Percentiles rank a stretch among this genome's conserved stretches.
phyloP scores from a whole-genome alignment of 2,888 invertebrate genomes.

The Protodeltote pygarga region DNA sequence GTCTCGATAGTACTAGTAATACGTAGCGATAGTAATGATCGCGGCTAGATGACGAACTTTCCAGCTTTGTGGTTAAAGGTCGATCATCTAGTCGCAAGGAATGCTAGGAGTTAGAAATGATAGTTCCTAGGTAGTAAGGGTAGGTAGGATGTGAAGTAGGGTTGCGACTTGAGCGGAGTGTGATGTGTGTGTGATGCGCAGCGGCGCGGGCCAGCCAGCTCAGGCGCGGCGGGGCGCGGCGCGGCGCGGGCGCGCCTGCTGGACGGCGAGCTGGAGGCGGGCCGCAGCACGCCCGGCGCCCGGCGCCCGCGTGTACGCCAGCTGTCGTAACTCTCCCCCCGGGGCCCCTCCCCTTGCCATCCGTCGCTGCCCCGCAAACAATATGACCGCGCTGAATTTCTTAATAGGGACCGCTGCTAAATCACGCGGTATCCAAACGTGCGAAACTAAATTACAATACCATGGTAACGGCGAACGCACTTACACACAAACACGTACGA shows the following conservation, averaged over 20 bases:
- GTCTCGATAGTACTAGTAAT: too few relatives aligned
- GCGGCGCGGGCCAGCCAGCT: conserved; percentile 43
- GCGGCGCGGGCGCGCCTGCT: conserved; percentile 80
- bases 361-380: conserved; percentile 26
- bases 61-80: too few relatives aligned
- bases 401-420: not conserved
- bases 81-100: conserved; percentile 7
- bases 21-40: too few relatives aligned
- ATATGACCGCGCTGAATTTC: conserved; percentile 9
- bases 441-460: too few relatives aligned
- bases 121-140: conserved; percentile 2
- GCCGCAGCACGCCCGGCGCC: conserved; percentile 83
- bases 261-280: conserved; percentile 83
- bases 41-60: conserved; percentile 6
- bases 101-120: not conserved
- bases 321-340: conserved; percentile 21
- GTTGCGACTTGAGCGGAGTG: conserved; percentile 29
- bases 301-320: conserved; percentile 63
- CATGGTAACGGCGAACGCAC: too few relatives aligned
- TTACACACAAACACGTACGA: too few relatives aligned
- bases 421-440: conserved; percentile 2
- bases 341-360: conserved; percentile 1
- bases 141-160: conserved; percentile 18
- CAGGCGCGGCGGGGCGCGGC: conserved; percentile 48
- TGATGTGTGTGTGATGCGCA: conserved; percentile 61